These are phyloP conservation scores for Acleris holmiana DNA, from an alignment of 2,888 invertebrate species.

Conservation along the genomic window DNA sequence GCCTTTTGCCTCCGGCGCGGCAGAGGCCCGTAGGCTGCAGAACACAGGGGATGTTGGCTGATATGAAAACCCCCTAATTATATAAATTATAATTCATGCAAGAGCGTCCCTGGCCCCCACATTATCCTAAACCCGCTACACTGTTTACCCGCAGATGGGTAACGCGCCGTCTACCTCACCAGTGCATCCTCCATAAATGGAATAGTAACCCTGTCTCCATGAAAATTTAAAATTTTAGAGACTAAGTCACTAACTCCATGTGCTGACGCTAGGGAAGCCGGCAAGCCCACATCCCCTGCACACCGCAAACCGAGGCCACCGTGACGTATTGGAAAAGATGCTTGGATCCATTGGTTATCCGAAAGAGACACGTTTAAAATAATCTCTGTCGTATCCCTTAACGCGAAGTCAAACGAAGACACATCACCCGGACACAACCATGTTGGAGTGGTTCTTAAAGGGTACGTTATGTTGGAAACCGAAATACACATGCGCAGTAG, in stretches of 20 bases:
- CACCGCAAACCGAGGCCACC: constrained; percentile 9
- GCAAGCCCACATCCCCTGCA: background rate
- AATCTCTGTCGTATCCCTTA: constrained; percentile 1
- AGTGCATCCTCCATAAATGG: background rate
- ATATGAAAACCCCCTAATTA: too few relatives aligned
- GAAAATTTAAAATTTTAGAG: background rate
- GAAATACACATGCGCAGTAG: constrained; percentile 16
- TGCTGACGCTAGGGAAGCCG: background rate
- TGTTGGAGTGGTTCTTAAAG: constrained; percentile 16
- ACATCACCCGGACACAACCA: constrained; percentile 14
- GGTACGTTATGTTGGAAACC: constrained; percentile 8
- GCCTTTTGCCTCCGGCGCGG: too few relatives aligned
- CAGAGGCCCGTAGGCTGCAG: too few relatives aligned
- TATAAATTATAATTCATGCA: background rate
- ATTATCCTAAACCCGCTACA: background rate
- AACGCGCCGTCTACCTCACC: background rate
- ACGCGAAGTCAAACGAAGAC: background rate
- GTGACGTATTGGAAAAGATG: constrained; percentile 6
- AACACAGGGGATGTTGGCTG: too few relatives aligned
- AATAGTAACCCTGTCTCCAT: background rate
- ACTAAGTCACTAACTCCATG: background rate
- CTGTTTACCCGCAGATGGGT: background rate
- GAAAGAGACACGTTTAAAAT: background rate
- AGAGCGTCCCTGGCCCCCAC: background rate
- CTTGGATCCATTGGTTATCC: constrained; percentile 8